Percentiles rank a stretch among this genome's conserved stretches.
Evolutionary conservation across 2,797 vertebrate genomes (phyloP).

Genomic region (Falco novaeseelandiae): DNA sequence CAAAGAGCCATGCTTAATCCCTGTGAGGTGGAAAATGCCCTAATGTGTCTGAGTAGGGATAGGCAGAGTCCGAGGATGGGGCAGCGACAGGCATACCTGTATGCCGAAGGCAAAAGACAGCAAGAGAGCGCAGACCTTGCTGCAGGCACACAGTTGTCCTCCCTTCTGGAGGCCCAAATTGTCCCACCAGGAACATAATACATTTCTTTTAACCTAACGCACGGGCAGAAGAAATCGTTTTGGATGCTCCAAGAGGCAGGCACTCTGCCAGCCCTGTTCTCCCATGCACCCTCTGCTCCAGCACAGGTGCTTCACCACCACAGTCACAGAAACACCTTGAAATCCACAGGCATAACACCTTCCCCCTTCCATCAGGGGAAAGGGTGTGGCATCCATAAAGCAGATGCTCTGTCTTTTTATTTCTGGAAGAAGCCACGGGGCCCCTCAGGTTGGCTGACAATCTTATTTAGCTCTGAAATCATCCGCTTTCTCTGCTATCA

Average conservation of each 20-base stretch:
- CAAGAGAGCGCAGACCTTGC: not conserved
- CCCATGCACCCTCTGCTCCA: not conserved
- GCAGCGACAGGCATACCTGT: not conserved
- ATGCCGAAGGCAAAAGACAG: accelerated
- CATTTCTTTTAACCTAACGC: not conserved
- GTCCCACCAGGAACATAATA: not conserved
- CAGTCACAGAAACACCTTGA: not conserved
- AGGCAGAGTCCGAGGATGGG: not conserved
- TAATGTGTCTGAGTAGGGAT: not conserved
- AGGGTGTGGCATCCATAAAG: accelerated
- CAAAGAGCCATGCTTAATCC: not conserved
- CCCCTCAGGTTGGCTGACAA: not conserved
- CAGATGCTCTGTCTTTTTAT: not conserved
- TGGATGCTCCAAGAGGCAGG: not conserved
- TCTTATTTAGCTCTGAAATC: not conserved
- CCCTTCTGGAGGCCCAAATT: not conserved
- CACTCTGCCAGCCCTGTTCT: not conserved
- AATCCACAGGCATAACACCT: not conserved
- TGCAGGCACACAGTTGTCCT: not conserved
- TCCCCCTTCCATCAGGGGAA: not conserved
- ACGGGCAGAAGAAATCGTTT: accelerated
- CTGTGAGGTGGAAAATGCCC: not conserved
- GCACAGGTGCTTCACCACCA: not conserved
- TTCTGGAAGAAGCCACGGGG: not conserved
- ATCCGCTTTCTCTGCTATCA: not conserved